Conservation (phyloP, 2,888 invertebrate genomes). For the Oxycera nigricornis region DNA sequence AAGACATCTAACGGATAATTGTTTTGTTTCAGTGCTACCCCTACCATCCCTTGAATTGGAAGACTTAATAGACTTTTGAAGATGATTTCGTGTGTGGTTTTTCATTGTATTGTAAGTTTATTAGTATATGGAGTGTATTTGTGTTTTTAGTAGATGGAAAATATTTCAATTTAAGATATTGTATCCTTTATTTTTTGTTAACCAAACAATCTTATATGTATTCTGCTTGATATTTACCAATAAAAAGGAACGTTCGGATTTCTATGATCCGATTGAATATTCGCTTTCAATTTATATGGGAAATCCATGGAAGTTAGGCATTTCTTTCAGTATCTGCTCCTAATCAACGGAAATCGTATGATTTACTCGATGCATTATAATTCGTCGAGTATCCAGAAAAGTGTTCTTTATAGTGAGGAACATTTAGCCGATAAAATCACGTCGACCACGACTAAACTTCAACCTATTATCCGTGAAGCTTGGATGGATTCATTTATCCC, state of each 20-base stretch:
- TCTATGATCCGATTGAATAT: background rate
- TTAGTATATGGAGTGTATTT: constrained; percentile 3
- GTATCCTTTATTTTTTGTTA: background rate
- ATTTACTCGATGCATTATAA: too few relatives aligned
- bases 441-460: background rate
- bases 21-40: background rate
- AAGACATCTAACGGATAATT: background rate
- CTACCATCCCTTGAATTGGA: constrained; percentile 14
- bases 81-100: background rate
- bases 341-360: too few relatives aligned
- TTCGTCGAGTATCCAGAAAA: background rate
- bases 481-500: background rate
- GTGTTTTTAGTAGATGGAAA: background rate
- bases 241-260: background rate
- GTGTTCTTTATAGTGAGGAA: background rate
- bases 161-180: background rate
- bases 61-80: background rate
- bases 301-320: background rate
- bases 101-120: background rate
- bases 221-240: background rate
- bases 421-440: background rate
- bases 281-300: background rate
- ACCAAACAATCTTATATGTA: background rate
- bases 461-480: background rate
- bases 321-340: too few relatives aligned